A percentile compares a stretch with the other conserved stretches of the same genome.
Evolutionary conservation across 2,888 invertebrate genomes (phyloP).

Genomic region (Apodemia mormo): DNA sequence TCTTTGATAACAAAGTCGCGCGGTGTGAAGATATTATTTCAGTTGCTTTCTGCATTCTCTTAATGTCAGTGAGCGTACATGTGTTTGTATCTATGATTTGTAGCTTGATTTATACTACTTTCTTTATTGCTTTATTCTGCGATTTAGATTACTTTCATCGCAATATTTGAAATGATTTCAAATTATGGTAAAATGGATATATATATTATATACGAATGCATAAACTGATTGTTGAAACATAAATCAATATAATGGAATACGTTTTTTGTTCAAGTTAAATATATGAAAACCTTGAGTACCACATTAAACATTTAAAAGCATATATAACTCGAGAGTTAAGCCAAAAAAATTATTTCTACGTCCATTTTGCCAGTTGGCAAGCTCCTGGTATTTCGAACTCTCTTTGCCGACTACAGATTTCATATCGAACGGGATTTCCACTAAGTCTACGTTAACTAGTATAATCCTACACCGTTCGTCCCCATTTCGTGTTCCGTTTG

Average conservation of each 20-base stretch:
- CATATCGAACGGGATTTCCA: conserved; percentile 48
- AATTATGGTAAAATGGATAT: no score
- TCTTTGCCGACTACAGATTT: conserved; percentile 50
- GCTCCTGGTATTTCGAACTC: conserved; percentile 52
- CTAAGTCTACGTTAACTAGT: conserved; percentile 57
- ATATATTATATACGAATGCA: no score
- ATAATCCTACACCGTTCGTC: conserved; percentile 50
- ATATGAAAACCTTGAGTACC: neutral
- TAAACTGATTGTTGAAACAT: neutral
- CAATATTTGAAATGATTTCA: no score
- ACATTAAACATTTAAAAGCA: neutral
- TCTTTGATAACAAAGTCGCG: neutral
- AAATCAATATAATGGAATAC: neutral
- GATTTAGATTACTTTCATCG: no score
- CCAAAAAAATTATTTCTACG: conserved; percentile 46
- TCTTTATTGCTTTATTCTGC: no score
- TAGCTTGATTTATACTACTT: no score
- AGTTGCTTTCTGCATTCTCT: neutral
- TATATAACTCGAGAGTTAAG: conserved; percentile 31
- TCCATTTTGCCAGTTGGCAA: conserved; percentile 57
- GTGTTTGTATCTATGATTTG: neutral
- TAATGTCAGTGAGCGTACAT: neutral
- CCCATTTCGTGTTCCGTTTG: conserved; percentile 44
- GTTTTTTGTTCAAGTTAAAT: neutral
- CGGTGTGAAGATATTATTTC: neutral